phyloP scores from a whole-genome alignment of 2,113 vertebrate genomes.

The Mustela nigripes region DNA sequence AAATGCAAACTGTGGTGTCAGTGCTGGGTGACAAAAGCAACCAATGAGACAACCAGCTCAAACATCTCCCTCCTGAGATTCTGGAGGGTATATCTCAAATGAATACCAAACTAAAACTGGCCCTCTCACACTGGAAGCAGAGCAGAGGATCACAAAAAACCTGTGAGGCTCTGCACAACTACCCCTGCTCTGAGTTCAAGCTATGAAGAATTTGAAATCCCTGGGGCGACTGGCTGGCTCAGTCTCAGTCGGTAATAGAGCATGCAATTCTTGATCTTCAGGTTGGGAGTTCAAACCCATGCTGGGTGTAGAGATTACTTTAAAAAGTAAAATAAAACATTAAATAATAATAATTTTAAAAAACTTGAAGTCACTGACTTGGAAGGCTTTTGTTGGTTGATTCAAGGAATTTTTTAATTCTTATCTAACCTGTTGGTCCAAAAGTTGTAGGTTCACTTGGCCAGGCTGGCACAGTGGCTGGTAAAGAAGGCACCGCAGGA shows the following conservation, averaged over 20 bases:
- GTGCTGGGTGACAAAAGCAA: not conserved
- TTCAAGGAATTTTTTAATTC: not conserved
- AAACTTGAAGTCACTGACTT: not conserved
- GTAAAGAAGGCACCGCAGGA: slow-evolving; percentile 91
- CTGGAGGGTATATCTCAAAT: not conserved
- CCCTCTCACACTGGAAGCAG: not conserved
- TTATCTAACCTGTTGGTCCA: slow-evolving; percentile 89
- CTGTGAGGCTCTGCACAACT: not conserved
- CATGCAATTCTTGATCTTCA: not conserved
- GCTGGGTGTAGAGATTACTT: not conserved
- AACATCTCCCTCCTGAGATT: not conserved
- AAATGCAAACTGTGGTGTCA: not conserved
- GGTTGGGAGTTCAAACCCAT: not conserved
- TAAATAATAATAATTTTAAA: not conserved
- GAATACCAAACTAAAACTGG: not conserved
- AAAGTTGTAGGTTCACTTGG: slow-evolving; percentile 88
- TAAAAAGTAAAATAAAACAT: not conserved
- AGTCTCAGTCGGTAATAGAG: not conserved
- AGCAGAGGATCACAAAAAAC: not conserved
- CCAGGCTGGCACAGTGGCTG: slow-evolving; percentile 90
- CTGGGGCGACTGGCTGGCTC: not conserved
- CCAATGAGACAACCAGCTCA: not conserved
- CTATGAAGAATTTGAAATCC: not conserved
- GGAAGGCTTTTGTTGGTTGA: not conserved
- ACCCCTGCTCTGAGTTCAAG: not conserved